Evolutionary conservation across 2,888 invertebrate species (phyloP).

Genomic region (Spodoptera littoralis): DNA sequence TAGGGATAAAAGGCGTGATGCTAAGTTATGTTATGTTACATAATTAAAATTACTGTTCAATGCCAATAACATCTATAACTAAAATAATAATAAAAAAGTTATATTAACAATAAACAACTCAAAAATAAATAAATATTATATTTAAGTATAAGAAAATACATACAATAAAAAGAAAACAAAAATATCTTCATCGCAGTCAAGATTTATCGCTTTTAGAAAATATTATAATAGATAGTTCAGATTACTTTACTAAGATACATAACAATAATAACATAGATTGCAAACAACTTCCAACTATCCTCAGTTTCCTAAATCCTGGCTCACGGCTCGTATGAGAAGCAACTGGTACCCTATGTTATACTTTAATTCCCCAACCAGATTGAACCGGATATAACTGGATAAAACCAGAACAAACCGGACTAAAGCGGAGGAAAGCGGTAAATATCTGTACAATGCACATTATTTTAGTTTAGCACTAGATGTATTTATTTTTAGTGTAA

Average conservation of each 20-base stretch:
- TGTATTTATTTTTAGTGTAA: constrained; percentile 47
- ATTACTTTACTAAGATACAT: background rate
- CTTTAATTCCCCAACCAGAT: constrained; percentile 53
- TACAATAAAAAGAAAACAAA: too few species aligned
- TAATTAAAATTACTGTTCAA: too few species aligned
- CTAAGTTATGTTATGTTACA: too few species aligned
- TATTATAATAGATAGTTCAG: too few species aligned
- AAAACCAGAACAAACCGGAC: constrained; percentile 58
- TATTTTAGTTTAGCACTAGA: constrained; percentile 59
- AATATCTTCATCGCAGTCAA: too few species aligned
- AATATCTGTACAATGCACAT: constrained; percentile 57
- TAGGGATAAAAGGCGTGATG: too few species aligned
- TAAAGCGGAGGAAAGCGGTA: constrained; percentile 43
- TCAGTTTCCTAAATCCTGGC: constrained; percentile 32
- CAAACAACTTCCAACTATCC: constrained; percentile 19
- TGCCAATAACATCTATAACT: too few species aligned
- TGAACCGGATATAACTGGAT: constrained; percentile 62
- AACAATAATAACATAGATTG: constrained; percentile 8
- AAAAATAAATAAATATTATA: too few species aligned
- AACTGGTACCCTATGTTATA: constrained; percentile 45
- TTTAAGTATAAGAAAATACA: too few species aligned
- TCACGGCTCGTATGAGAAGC: constrained; percentile 32
- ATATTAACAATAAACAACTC: too few species aligned
- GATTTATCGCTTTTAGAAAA: too few species aligned
- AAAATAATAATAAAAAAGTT: too few species aligned